Base-by-base conservation (phyloP, 2,113 vertebrate species). In the Vanacampus margaritifer region DNA sequence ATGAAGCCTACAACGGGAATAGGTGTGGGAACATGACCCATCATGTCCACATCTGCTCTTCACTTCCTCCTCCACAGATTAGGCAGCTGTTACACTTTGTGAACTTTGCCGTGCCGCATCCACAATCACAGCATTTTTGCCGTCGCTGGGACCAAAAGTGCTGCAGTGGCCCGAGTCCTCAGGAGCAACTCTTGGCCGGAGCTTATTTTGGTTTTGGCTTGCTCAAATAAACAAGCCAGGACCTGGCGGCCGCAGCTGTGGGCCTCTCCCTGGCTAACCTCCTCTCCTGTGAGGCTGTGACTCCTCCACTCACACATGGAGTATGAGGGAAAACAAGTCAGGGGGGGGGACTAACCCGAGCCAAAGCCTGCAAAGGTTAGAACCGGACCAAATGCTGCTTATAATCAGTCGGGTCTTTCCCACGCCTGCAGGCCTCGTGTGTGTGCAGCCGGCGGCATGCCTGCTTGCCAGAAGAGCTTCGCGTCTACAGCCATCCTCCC, bases 141-240 rank as follows among this genome's bases (percentile, higher is more conserved):
- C 81, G 76, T 80, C 85, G 80, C 70, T 81, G 75, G 85, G 79
- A 88, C 90, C 84, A 90, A 90, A 89, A 83, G 83, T 68, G 28
- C 78, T 68, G 71, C 84, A 61, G 87, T 75, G 14, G 84, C 82
- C 82, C 77, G 76, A 51, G 71, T 77, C 79, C 87, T 84, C 84
- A 78, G 86, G 84, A 89, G 88, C 84, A 78, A 79, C 83, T 85
- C 80, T 84, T 83, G 79, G 85, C 78, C 78, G 76, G 75, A 88
- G 88, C 85, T 91, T 90, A 89, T 92, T 92, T 90, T 88, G 86
- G 80, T 90, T n/a, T 90, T 75, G 80, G 78, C 83, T 87, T 91
- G 86, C 80, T 85, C 87, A 92, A 91, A 92, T 90, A 90, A 91
- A 92, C 89, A 90, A 74, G 69, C 74, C 56, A 57, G 73, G 84